Conservation (phyloP, 2,888 invertebrate species). For the Oasisia sp. region DNA sequence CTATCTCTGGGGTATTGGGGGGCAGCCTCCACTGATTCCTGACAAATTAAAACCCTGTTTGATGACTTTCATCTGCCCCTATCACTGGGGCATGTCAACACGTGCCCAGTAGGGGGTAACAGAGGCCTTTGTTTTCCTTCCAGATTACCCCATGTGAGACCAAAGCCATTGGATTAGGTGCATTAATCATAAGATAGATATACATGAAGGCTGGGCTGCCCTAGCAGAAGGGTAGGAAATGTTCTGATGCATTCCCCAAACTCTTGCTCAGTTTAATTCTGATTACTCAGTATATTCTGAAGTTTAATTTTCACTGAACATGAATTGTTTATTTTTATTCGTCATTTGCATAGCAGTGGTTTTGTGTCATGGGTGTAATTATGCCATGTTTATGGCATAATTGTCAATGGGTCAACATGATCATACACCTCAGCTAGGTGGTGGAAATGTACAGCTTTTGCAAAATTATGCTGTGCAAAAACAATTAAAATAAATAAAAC, state of each 20-base stretch:
- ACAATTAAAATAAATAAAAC: too few relatives aligned
- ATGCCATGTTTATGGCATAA: too few relatives aligned
- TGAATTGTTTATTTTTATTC: background rate
- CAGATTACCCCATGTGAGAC: background rate
- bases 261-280: background rate
- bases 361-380: too few relatives aligned
- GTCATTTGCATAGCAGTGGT: too few relatives aligned
- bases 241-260: background rate
- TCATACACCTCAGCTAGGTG: too few relatives aligned
- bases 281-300: background rate
- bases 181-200: background rate
- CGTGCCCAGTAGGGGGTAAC: background rate
- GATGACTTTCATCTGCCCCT: background rate
- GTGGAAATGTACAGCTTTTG: too few relatives aligned
- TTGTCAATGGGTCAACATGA: too few relatives aligned
- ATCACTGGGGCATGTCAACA: background rate
- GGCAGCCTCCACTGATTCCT: background rate
- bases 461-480: too few relatives aligned
- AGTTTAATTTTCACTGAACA: background rate
- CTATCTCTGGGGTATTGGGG: background rate
- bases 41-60: background rate
- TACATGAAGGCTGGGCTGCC: background rate
- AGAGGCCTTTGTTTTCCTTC: background rate
- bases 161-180: background rate
- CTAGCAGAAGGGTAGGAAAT: background rate